Conservation (phyloP, 2,113 vertebrate genomes). For the Narcine bancroftii region DNA sequence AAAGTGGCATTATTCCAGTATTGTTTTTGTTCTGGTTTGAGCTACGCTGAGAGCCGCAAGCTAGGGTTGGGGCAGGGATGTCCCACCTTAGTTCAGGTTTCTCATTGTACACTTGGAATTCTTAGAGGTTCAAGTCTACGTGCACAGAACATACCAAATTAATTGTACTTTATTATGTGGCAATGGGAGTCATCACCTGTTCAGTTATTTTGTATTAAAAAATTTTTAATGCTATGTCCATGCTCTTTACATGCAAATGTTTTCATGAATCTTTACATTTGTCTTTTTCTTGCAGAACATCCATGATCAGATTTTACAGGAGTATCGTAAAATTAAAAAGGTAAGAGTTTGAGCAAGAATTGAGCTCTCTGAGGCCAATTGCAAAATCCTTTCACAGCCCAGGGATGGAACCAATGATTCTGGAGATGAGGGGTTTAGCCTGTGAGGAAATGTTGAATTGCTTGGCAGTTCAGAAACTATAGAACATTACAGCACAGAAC, state of each 20-base stretch:
- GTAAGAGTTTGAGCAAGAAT: constrained; percentile 49
- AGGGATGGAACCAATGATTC: background rate
- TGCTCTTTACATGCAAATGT: background rate
- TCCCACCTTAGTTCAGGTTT: background rate
- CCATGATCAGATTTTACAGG: constrained; percentile 93
- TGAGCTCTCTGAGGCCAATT: background rate
- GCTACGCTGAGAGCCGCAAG: no score
- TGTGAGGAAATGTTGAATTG: no score
- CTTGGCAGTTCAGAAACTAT: no score
- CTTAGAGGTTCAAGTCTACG: background rate
- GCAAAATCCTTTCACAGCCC: background rate
- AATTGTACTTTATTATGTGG: background rate
- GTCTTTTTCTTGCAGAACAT: constrained; percentile 65
- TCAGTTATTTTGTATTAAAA: background rate
- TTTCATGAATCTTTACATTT: background rate
- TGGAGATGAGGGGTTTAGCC: no score
- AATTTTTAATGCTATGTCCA: no score
- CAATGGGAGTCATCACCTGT: background rate
- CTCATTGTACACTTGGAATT: background rate
- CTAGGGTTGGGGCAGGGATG: no score
- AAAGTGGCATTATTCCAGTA: no score
- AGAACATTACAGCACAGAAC: no score
- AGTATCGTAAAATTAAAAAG: constrained; percentile 97
- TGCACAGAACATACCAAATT: background rate
- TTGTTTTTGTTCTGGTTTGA: background rate